Evolutionary conservation across 2,888 invertebrate genomes (phyloP).

Genomic region (Cantharis rustica): DNA sequence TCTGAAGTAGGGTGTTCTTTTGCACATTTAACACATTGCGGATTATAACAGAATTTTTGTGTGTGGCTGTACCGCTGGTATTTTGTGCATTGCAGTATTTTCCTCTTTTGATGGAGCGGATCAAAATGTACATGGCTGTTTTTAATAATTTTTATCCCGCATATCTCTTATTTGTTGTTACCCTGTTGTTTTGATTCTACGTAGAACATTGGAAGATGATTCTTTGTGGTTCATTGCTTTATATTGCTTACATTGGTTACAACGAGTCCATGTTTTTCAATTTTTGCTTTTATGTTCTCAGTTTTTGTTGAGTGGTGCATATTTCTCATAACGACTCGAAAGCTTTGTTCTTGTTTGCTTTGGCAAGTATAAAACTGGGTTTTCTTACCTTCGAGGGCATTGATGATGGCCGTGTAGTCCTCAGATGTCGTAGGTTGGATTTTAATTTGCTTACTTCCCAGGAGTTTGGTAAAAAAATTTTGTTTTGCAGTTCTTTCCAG

Average conservation of each 20-base stretch:
- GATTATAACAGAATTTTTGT: too few relatives aligned
- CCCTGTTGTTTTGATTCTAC: slow-evolving; percentile 7
- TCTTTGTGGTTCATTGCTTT: background rate
- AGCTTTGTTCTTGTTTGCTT: background rate
- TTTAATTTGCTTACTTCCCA: background rate
- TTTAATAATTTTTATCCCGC: too few relatives aligned
- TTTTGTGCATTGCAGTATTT: too few relatives aligned
- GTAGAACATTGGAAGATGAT: slow-evolving; percentile 4
- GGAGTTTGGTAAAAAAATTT: background rate
- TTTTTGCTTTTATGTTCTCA: background rate
- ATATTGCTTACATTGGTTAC: background rate
- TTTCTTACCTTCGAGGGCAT: background rate
- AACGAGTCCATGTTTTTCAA: background rate
- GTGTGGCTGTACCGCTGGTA: too few relatives aligned
- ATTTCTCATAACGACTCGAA: background rate
- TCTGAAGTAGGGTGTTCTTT: too few relatives aligned
- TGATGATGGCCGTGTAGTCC: background rate
- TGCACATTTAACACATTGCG: too few relatives aligned
- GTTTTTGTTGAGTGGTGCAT: background rate
- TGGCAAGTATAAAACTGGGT: background rate
- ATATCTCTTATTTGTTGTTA: too few relatives aligned
- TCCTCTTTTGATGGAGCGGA: too few relatives aligned
- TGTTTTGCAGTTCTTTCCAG: too few relatives aligned
- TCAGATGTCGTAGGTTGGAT: background rate
- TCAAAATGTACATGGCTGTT: too few relatives aligned